phyloP scores from a whole-genome alignment of 2,113 vertebrate species.

The Scolopax mira region DNA sequence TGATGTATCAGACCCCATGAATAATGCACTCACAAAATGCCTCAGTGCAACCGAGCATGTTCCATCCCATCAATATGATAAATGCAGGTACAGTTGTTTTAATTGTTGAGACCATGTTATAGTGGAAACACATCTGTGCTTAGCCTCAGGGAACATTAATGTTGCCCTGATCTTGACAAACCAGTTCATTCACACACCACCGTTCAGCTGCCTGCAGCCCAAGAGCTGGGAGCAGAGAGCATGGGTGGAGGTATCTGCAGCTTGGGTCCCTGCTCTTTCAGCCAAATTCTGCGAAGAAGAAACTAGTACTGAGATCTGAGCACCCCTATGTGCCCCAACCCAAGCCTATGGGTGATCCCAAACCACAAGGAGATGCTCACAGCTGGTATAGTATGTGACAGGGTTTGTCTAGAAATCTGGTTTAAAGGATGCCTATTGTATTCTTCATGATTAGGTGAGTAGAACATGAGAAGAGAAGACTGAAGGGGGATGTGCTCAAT shows the following conservation, averaged over 20 bases:
- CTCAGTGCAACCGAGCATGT: conserved; percentile 7
- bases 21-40: conserved; percentile 53
- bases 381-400: background rate
- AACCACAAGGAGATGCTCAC: background rate
- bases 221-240: background rate
- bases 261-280: background rate
- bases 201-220: background rate
- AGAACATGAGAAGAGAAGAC: too few relatives aligned
- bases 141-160: conserved; percentile 41
- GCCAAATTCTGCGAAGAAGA: background rate
- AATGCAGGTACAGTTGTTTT: conserved; percentile 60
- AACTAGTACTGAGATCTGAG: background rate
- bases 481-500: too few relatives aligned
- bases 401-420: background rate
- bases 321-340: accelerated
- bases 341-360: background rate
- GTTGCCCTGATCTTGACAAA: background rate
- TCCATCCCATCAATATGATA: conserved; percentile 68
- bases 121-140: conserved; percentile 51
- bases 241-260: background rate
- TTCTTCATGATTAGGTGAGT: background rate
- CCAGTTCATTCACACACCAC: background rate
- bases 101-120: conserved; percentile 44
- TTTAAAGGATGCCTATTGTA: accelerated
- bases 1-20: conserved; percentile 49